Evolutionary conservation across 2,888 invertebrate genomes (phyloP), one percentile per base, ranked within the genome.

Genomic region (Pristionchus maxplancki): DNA sequence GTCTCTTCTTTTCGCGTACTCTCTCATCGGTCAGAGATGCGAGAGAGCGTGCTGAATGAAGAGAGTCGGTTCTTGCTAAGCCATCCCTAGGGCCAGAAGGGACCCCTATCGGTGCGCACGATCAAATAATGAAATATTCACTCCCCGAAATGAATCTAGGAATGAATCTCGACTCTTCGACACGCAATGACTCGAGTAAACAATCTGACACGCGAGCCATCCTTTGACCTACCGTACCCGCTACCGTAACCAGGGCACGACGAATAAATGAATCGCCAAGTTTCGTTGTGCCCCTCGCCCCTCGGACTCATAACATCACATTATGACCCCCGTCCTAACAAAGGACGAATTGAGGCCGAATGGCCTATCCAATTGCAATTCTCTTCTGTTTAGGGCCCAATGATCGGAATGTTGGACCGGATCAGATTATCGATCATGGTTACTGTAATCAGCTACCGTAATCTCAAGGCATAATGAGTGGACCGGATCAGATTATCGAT

Each of bases 71-170:
- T n/a, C n/a, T n/a, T n/a, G n/a, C n/a, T n/a, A n/a, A n/a, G n/a
- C n/a, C n/a, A n/a, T n/a, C n/a, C n/a, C n/a, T n/a, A n/a, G n/a
- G n/a, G n/a, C n/a, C n/a, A n/a, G n/a, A n/a, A n/a, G n/a, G n/a
- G 8, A 15, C 71, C 37, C 24, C 78, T 78, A 78, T 78, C 78
- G 44, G 17, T 0, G 8, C 0, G 13, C 78, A 0, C 1, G 78
- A 78, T 78, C 78, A 78, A 78, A 78, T 78, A 78, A 78, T 78
- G 78, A 78, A 78, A 48, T 78, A 78, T 78, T 78, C 78, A 78
- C 74, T 13, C 40, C 24, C 34, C 8, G 31, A 67, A 34, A 67
- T 34, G 67, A 67, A 67, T 74, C 40, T 40, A 1, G 78, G 11
- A 4, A 34, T 34, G 67, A 67, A 34, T 67, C 67, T 67, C 67